Evolutionary conservation across 2,797 vertebrate genomes (phyloP).

Genomic region (Spondyliosoma cantharus): DNA sequence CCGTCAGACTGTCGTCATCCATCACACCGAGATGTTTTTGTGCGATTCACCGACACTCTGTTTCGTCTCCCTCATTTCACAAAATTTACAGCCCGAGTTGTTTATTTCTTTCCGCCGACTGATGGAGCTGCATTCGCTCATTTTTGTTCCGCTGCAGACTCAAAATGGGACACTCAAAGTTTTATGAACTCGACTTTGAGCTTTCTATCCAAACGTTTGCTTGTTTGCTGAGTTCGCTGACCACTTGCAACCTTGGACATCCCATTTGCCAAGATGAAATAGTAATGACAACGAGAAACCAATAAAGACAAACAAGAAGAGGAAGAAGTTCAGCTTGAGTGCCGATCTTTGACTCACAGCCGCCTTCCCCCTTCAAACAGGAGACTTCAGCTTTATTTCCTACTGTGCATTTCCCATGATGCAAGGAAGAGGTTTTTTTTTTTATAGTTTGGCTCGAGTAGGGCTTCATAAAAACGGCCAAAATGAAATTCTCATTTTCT

Average conservation of each 20-base stretch:
- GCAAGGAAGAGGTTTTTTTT: conserved; percentile 39
- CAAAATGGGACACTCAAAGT: conserved; percentile 53
- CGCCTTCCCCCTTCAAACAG: neutral
- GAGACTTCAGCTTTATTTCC: conserved; percentile 38
- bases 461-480: conserved; percentile 62
- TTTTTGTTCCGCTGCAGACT: conserved; percentile 18
- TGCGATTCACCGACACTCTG: conserved; percentile 24
- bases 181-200: conserved; percentile 51
- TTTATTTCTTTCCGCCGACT: conserved; percentile 14
- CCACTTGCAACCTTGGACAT: conserved; percentile 16
- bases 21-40: conserved; percentile 44
- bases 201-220: conserved; percentile 29
- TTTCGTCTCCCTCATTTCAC: conserved; percentile 27
- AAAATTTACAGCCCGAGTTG: conserved; percentile 11
- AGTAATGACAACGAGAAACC: conserved; percentile 63
- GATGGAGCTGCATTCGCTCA: conserved; percentile 24
- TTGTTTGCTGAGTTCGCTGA: conserved; percentile 30
- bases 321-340: conserved; percentile 41
- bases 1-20: conserved; percentile 37
- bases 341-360: conserved; percentile 38
- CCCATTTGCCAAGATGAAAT: conserved; percentile 68
- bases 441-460: conserved; percentile 49
- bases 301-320: conserved; percentile 51
- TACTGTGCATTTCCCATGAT: conserved; percentile 58
- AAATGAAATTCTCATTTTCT: conserved; percentile 78